phyloP scores from a whole-genome alignment of 2,888 invertebrate genomes.

The Eudasyphora cyanicolor region DNA sequence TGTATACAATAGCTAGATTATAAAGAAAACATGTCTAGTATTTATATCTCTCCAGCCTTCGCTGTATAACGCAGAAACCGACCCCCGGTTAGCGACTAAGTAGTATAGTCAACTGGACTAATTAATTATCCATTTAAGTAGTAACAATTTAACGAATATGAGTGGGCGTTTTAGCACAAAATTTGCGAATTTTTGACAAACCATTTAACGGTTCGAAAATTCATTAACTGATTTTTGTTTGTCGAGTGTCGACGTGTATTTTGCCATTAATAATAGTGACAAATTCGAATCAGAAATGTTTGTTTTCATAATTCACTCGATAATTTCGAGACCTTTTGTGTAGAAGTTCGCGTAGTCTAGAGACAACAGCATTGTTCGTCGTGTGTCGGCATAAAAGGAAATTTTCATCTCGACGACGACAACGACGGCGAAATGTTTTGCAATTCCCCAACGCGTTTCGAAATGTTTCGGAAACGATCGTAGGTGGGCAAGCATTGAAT shows the following conservation, averaged over 20 bases:
- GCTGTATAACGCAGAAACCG: too few species aligned
- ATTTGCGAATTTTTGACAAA: background rate
- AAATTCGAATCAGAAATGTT: background rate
- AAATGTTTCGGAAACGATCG: constrained; percentile 44
- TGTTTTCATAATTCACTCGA: background rate
- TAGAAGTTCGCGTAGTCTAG: background rate
- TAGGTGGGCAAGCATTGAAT: constrained; percentile 27
- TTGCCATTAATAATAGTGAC: too few species aligned
- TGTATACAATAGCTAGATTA: too few species aligned
- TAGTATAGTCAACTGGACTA: too few species aligned
- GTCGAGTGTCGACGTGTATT: background rate
- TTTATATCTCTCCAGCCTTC: too few species aligned
- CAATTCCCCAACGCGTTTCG: constrained; percentile 26
- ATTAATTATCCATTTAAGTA: too few species aligned
- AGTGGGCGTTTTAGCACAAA: constrained; percentile 1
- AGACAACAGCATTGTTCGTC: background rate
- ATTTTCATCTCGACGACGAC: constrained; percentile 37
- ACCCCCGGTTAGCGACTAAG: too few species aligned
- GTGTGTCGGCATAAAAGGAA: constrained; percentile 53
- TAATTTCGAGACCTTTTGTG: background rate
- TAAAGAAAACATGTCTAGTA: too few species aligned
- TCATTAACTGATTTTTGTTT: background rate
- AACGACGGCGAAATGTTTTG: background rate
- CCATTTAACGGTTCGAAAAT: background rate
- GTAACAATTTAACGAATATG: background rate